phyloP scores from a whole-genome alignment of 2,888 invertebrate genomes.

The Caenorhabditis drosophilae region DNA sequence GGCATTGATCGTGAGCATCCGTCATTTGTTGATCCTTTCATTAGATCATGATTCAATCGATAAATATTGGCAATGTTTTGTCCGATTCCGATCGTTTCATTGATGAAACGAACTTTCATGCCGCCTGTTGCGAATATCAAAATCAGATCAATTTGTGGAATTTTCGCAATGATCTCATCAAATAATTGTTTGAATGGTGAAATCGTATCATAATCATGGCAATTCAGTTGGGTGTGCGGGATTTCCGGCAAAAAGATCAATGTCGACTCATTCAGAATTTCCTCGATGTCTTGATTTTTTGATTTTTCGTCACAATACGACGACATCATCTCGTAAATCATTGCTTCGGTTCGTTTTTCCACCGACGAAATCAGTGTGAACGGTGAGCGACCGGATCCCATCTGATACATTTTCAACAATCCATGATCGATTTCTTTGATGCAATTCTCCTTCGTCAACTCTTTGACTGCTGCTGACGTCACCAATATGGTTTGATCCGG shows the following conservation, averaged over 20 bases:
- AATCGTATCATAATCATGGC: conserved; percentile 66
- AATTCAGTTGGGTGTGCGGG: conserved; percentile 63
- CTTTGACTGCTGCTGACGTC: conserved; percentile 48
- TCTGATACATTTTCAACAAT: conserved; percentile 30
- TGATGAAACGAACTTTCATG: conserved; percentile 52
- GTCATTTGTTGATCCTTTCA: conserved; percentile 35
- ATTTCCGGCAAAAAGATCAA: conserved; percentile 64
- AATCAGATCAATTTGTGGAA: conserved; percentile 62
- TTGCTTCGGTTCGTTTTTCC: conserved; percentile 64
- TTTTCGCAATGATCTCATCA: conserved; percentile 40
- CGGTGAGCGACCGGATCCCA: conserved; percentile 58
- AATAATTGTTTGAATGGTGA: conserved; percentile 60
- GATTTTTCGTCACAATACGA: conserved; percentile 32
- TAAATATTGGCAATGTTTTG: conserved; percentile 36
- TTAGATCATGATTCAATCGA: conserved; percentile 31
- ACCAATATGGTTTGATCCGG: conserved; percentile 54
- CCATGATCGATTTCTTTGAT: conserved; percentile 26
- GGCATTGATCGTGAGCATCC: conserved; percentile 46
- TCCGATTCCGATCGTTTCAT: conserved; percentile 38
- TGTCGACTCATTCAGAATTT: conserved; percentile 47
- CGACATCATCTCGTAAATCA: conserved; percentile 62
- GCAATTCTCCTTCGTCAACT: conserved; percentile 37
- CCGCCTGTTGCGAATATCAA: conserved; percentile 61
- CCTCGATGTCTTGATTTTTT: conserved; percentile 10
- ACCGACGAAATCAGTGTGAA: conserved; percentile 61